Percentiles rank a stretch among this genome's conserved stretches.
Conservation (phyloP, 2,888 invertebrate genomes). For the Thecophora atra region DNA sequence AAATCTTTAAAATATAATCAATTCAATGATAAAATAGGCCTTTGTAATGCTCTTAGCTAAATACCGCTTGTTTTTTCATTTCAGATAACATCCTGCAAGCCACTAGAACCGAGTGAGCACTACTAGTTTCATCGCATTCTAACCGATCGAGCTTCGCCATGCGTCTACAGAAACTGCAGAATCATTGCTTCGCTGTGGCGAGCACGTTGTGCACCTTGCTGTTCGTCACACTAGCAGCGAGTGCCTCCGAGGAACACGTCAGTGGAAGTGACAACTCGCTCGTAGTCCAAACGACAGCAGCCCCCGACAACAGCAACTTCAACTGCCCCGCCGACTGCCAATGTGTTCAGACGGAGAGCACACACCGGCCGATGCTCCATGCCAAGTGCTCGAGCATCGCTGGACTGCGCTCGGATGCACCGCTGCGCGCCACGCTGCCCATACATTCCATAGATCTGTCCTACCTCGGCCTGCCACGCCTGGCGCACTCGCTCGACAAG, state of each 20-base stretch:
- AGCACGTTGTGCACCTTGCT: constrained; percentile 45
- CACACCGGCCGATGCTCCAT: constrained; percentile 56
- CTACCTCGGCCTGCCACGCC: constrained; percentile 70
- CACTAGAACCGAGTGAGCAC: not conserved
- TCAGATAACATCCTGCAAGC: constrained; percentile 24
- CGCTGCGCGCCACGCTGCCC: constrained; percentile 51
- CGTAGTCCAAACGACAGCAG: constrained; percentile 40
- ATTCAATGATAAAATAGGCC: too few relatives aligned
- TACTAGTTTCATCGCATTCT: not conserved
- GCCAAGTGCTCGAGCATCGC: constrained; percentile 61
- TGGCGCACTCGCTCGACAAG: constrained; percentile 69
- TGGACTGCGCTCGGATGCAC: constrained; percentile 50
- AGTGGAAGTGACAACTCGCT: constrained; percentile 6
- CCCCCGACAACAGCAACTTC: constrained; percentile 31
- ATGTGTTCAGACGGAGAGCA: constrained; percentile 53
- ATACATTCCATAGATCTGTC: constrained; percentile 72
- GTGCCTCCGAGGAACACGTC: not conserved
- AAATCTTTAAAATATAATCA: too few relatives aligned
- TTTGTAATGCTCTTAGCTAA: too few relatives aligned
- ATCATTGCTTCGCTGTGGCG: constrained; percentile 36
- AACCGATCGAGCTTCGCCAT: constrained; percentile 4
- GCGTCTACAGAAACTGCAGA: not conserved
- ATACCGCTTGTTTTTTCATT: constrained; percentile 5
- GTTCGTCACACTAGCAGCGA: not conserved
- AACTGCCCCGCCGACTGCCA: constrained; percentile 61